Conservation (phyloP, 2,888 invertebrate genomes). For the Hypselothyrea guttata region DNA sequence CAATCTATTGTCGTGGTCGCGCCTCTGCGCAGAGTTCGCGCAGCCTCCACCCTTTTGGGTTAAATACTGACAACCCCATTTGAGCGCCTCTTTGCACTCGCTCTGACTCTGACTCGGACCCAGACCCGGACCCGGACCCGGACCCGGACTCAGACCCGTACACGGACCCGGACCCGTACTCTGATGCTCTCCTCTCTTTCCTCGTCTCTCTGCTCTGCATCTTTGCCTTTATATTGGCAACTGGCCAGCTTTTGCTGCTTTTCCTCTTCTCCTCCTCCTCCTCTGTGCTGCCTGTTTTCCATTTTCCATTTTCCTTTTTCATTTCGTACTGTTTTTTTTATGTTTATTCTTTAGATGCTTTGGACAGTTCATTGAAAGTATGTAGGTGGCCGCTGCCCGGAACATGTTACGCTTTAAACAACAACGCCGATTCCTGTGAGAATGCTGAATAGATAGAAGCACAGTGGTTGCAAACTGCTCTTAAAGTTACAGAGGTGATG, state of each 20-base stretch:
- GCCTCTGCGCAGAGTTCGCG: slow-evolving; percentile 78
- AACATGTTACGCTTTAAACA: slow-evolving; percentile 35
- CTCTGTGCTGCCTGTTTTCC: slow-evolving; percentile 7
- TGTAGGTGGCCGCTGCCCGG: slow-evolving; percentile 39
- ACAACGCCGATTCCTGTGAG: not conserved
- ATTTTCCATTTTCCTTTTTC: slow-evolving; percentile 19
- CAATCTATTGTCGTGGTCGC: slow-evolving; percentile 48
- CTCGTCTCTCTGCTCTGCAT: slow-evolving; percentile 55
- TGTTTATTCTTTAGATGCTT: slow-evolving; percentile 22
- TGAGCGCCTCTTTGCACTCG: slow-evolving; percentile 80
- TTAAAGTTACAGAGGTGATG: too few species aligned
- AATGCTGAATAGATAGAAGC: not conserved
- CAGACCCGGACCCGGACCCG: slow-evolving; percentile 3
- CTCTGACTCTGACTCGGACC: slow-evolving; percentile 10
- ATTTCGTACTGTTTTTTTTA: slow-evolving; percentile 3
- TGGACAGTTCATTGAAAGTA: slow-evolving; percentile 70
- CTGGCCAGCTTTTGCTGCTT: slow-evolving; percentile 46
- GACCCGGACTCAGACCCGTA: slow-evolving; percentile 10
- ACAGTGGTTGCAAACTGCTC: too few species aligned
- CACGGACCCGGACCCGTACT: slow-evolving; percentile 2
- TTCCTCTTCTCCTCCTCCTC: slow-evolving; percentile 2
- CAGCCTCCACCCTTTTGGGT: slow-evolving; percentile 81
- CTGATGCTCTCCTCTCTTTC: slow-evolving; percentile 9
- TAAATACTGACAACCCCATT: slow-evolving; percentile 82
- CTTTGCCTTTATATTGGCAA: slow-evolving; percentile 62